Evolutionary conservation across 2,797 vertebrate genomes (phyloP), one percentile per base, ranked within the genome.

Genomic region (Bovichtus variegatus): DNA sequence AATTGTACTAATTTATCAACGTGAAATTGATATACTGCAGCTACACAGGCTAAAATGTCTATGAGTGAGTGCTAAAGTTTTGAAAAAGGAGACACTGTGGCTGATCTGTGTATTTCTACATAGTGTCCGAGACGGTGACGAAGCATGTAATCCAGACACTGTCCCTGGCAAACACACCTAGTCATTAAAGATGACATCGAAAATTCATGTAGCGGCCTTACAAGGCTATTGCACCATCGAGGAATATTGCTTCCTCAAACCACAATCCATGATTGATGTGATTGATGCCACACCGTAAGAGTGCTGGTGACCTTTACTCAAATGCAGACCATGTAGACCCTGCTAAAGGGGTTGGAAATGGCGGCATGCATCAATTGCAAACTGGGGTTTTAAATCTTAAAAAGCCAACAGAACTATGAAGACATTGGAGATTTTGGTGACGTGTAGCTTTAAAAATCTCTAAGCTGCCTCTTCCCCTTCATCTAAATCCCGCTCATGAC

Each of bases 401-500:
- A 66, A 73, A 63, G 49, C 31, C 62, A 79, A 71, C 15, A 66
- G 31, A 65, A 53, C 58, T 8, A 46, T 19, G 4, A 54, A 74
- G 16, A 76, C 61, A 66, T 47, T 46, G 4, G 7, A 50, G 21
- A 85, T 81, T 73, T 43, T 46, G 29, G 19, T 60, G 71, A 34
- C 50, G 36, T 53, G 54, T 46, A 34, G 75, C 70, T 79, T 83
- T 57, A 55, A 71, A 82, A 75, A 76, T 74, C 61, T 57, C 57
- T 46, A 77, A 78, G 3, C 68, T 76, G 67, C 71, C 43, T 53
- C 75, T 65, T 66, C 47, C 57, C n/a, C 40, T 70, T 84, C 78
- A 71, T 70, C 72, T 69, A 76, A 82, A 90, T 82, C 85, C 55
- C 3, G 31, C 47, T 67, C 62, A 66, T 41, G 81, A 82, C 74